Evolutionary conservation across 2,888 invertebrate genomes (phyloP).

Genomic region (Pyrochroa serraticornis): DNA sequence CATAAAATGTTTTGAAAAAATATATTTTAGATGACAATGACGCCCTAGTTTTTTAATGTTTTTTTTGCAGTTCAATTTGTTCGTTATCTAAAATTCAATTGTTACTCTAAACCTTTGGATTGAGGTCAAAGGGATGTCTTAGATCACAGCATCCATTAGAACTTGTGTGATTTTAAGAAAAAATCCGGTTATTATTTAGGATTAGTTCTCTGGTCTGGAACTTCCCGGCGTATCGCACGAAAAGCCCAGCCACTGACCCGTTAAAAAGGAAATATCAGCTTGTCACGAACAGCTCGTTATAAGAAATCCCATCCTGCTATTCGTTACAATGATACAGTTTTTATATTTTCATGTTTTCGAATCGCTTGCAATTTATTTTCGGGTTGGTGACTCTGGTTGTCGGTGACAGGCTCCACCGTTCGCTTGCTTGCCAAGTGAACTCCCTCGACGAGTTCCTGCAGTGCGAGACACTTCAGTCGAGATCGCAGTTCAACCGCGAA

Average conservation of each 20-base stretch:
- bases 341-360: constrained; percentile 41
- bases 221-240: constrained; percentile 2
- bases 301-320: constrained; percentile 15
- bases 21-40: too few species aligned
- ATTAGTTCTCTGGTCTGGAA: not conserved
- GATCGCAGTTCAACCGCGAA: constrained; percentile 2
- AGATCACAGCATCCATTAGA: too few species aligned
- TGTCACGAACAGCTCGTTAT: constrained; percentile 26
- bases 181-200: constrained; percentile 4
- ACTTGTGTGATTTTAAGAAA: not conserved
- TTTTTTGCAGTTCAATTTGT: too few species aligned
- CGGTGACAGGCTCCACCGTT: constrained; percentile 13
- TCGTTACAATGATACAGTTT: constrained; percentile 24
- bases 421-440: not conserved
- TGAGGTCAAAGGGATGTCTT: too few species aligned
- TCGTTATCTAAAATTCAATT: too few species aligned
- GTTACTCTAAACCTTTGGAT: too few species aligned
- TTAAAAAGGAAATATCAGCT: constrained; percentile 25
- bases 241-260: constrained; percentile 19
- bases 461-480: not conserved
- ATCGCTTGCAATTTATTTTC: constrained; percentile 41
- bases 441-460: not conserved
- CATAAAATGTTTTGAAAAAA: too few species aligned
- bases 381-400: constrained; percentile 27
- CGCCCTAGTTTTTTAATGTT: too few species aligned